These are phyloP conservation scores for Saguinus midas DNA, from an alignment of 2,113 vertebrate genomes.

Conservation along the genomic window DNA sequence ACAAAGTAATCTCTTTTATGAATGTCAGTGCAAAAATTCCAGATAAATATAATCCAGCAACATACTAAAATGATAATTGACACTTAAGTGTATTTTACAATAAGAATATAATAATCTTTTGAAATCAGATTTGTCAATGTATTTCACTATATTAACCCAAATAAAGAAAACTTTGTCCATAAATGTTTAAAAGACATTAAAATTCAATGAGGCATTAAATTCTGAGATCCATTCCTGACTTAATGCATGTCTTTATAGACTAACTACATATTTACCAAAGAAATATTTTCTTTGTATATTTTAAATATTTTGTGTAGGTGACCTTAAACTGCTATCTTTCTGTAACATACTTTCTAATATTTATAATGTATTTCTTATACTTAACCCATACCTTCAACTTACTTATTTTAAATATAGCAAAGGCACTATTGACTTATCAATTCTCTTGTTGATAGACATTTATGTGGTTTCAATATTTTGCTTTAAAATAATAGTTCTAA, in stretches of 20 bases:
- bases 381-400: neutral
- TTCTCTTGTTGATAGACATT: neutral
- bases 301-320: neutral
- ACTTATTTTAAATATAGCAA: neutral
- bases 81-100: neutral
- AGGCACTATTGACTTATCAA: neutral
- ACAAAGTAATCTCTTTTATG: neutral
- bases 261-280: neutral
- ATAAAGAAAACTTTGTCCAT: neutral
- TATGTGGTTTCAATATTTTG: neutral
- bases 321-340: neutral
- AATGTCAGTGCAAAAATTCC: neutral
- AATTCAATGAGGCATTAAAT: slow-evolving; percentile 1
- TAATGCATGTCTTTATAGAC: neutral
- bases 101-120: neutral
- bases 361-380: neutral
- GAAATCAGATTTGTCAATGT: neutral
- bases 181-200: neutral
- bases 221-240: neutral
- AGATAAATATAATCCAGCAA: neutral
- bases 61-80: neutral
- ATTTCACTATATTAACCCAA: neutral
- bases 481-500: neutral
- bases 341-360: neutral
- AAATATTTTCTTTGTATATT: neutral